Evolutionary conservation across 2,888 invertebrate species (phyloP).

Genomic region (Andricus quercusramuli): DNA sequence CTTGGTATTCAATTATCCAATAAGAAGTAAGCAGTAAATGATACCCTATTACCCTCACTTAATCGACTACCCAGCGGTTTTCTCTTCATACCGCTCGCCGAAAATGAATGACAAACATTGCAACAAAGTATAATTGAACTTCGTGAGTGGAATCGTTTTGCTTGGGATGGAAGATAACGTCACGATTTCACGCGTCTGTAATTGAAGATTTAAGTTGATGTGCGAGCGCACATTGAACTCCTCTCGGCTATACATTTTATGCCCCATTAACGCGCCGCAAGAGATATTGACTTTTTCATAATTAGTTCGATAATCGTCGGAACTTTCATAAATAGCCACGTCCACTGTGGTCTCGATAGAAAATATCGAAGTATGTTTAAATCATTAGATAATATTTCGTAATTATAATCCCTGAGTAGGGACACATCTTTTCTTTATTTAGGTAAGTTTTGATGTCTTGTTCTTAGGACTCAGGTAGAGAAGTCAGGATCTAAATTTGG

Average conservation of each 20-base stretch:
- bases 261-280: conserved; percentile 51
- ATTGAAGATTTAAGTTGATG: conserved; percentile 17
- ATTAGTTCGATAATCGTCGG: conserved; percentile 50
- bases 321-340: background rate
- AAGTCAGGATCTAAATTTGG: no score
- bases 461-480: no score
- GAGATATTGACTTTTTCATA: conserved; percentile 51
- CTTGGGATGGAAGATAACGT: background rate
- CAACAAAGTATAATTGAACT: conserved; percentile 1
- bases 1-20: conserved; percentile 24
- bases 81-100: background rate
- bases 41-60: background rate
- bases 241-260: conserved; percentile 44
- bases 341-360: background rate
- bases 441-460: no score
- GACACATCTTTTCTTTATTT: no score
- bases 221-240: background rate
- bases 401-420: background rate
- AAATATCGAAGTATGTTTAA: background rate
- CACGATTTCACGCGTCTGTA: conserved; percentile 8
- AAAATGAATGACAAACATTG: conserved; percentile 17
- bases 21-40: conserved; percentile 22
- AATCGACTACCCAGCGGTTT: background rate
- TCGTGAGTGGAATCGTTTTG: conserved; percentile 11
- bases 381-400: background rate